Evolutionary conservation across 2,797 vertebrate species (phyloP).

Genomic region (Megaceryle alcyon): DNA sequence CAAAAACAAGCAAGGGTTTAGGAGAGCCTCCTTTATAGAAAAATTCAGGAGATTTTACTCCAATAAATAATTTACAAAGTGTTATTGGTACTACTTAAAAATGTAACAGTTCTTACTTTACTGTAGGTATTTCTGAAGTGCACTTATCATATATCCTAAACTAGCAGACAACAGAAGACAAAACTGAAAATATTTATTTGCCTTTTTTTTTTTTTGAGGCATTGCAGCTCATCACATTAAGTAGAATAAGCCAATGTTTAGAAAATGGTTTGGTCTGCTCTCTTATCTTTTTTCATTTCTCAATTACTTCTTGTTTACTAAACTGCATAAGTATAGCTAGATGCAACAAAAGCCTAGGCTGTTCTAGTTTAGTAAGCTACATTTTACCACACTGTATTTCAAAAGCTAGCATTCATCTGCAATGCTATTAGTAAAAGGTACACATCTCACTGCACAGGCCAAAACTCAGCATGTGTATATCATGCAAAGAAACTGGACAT

Average conservation of each 20-base stretch:
- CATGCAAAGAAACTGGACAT: not conserved
- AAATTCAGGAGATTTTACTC: not conserved
- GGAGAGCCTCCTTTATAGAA: not conserved
- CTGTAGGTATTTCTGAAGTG: not conserved
- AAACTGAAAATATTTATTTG: not conserved
- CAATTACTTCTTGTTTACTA: not conserved
- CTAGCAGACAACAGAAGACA: not conserved
- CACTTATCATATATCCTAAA: not conserved
- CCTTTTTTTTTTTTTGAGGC: not conserved
- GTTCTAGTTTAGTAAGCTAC: not conserved
- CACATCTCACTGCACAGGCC: not conserved
- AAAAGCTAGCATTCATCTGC: not conserved
- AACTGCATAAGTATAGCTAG: not conserved
- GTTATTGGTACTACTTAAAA: not conserved
- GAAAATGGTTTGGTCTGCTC: rapidly evolving
- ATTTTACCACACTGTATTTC: not conserved
- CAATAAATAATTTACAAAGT: not conserved
- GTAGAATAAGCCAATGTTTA: not conserved
- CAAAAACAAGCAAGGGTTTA: not conserved
- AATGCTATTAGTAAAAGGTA: not conserved
- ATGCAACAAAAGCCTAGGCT: not conserved
- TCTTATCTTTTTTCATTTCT: not conserved
- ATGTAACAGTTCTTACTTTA: not conserved
- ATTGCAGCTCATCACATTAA: not conserved
- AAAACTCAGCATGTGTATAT: not conserved